These are phyloP conservation scores for Lordiphosa collinella DNA, from an alignment of 1,140 invertebrate genomes.

Conservation along the genomic window DNA sequence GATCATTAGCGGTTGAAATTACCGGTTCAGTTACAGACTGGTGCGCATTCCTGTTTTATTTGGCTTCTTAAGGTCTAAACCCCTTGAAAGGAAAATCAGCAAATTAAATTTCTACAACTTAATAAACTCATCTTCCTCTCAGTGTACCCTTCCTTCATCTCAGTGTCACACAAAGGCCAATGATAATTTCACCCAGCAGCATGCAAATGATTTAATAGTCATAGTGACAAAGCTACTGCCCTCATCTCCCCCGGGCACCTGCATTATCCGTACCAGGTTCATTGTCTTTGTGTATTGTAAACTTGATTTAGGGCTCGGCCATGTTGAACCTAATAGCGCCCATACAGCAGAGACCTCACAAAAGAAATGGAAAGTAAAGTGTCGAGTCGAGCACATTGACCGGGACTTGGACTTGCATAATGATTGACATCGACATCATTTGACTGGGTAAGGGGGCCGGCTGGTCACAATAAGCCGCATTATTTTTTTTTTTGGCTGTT, in stretches of 20 bases:
- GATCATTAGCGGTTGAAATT: too few relatives aligned
- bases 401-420: conserved; percentile 63
- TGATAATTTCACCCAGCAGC: background rate
- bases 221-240: conserved; percentile 10
- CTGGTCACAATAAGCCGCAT: conserved; percentile 45
- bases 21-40: too few relatives aligned
- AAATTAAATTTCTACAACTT: background rate
- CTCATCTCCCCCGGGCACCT: conserved; percentile 5
- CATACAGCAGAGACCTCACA: conserved; percentile 42
- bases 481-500: conserved; percentile 35
- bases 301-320: conserved; percentile 52
- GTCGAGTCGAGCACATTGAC: conserved; percentile 55
- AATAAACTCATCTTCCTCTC: conserved; percentile 1
- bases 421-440: conserved; percentile 56
- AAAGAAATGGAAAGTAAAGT: conserved; percentile 71
- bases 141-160: background rate
- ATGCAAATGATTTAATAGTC: conserved; percentile 26
- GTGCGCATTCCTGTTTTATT: too few relatives aligned
- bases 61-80: too few relatives aligned
- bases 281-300: conserved; percentile 44
- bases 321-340: conserved; percentile 8
- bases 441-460: conserved; percentile 1
- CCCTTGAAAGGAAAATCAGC: too few relatives aligned
- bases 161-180: background rate
- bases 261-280: conserved; percentile 30